These are phyloP conservation scores for Corvus hawaiiensis DNA, from an alignment of 2,113 vertebrate genomes.

Conservation along the genomic window DNA sequence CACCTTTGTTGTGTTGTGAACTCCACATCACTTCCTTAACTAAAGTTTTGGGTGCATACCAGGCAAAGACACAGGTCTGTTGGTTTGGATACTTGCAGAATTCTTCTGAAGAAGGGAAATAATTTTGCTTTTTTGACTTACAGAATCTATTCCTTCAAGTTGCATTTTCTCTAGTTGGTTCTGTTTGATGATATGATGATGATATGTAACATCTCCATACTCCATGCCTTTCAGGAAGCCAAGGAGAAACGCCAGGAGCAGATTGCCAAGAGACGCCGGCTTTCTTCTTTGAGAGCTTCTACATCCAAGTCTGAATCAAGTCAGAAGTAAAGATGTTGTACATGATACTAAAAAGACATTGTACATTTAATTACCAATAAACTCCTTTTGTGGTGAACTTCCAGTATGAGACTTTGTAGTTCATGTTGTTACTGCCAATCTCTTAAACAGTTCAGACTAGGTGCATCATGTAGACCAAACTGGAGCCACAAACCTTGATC, in stretches of 20 bases:
- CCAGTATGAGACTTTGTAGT: neutral
- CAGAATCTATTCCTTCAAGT: neutral
- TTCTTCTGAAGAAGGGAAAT: neutral
- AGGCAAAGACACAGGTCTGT: neutral
- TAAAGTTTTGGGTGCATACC: neutral
- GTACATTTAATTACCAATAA: constrained; percentile 47
- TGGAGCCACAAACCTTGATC: neutral
- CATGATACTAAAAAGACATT: neutral
- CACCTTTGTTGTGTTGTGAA: neutral
- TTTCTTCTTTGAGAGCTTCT: constrained; percentile 95
- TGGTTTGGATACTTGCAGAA: neutral
- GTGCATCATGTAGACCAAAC: neutral
- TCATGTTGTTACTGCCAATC: neutral
- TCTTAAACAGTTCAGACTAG: neutral
- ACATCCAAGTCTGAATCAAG: constrained; percentile 98
- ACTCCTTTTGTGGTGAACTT: constrained; percentile 45
- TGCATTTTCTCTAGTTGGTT: neutral
- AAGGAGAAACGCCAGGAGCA: constrained; percentile 98
- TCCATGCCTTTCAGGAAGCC: constrained; percentile 81
- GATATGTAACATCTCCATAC: rapidly evolving
- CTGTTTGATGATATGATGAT: rapidly evolving
- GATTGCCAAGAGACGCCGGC: constrained; percentile 95
- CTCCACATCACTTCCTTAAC: neutral
- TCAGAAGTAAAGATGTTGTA: constrained; percentile 85
- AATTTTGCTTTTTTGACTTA: neutral